These are phyloP conservation scores for Plemyria rubiginata DNA, from an alignment of 2,888 invertebrate species.

Conservation along the genomic window DNA sequence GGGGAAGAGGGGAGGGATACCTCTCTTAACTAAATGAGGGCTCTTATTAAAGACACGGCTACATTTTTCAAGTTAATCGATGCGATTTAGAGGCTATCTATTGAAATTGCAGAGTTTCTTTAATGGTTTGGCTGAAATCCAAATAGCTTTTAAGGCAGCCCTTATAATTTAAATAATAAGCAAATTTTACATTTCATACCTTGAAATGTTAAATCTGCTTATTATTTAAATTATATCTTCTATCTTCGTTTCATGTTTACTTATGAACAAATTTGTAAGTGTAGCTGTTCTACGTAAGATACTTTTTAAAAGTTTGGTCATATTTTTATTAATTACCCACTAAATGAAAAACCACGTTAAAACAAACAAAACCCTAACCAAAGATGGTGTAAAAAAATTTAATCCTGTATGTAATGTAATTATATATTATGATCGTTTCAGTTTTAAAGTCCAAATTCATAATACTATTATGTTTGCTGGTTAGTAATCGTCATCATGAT, in stretches of 20 bases:
- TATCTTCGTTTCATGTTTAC: not conserved
- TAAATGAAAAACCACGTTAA: no score
- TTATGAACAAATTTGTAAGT: not conserved
- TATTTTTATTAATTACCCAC: no score
- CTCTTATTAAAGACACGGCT: constrained; percentile 42
- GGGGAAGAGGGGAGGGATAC: constrained; percentile 17
- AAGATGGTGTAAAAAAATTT: no score
- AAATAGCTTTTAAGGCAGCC: constrained; percentile 20
- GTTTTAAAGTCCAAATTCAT: no score
- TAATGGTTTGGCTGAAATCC: constrained; percentile 27
- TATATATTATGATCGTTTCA: no score
- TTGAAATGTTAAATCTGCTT: no score
- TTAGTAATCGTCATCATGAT: no score
- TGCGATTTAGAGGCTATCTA: constrained; percentile 37
- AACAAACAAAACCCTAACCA: no score
- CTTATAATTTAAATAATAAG: constrained; percentile 17
- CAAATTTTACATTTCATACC: not conserved
- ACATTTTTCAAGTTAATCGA: constrained; percentile 44
- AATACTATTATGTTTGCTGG: no score
- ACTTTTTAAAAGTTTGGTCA: not conserved
- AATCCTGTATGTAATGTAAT: no score
- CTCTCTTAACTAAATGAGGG: constrained; percentile 42
- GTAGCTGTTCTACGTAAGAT: not conserved
- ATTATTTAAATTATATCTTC: no score
- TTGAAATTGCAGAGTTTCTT: constrained; percentile 33